A percentile compares a stretch with the other conserved stretches of the same genome.
phyloP scores from a whole-genome alignment of 2,113 vertebrate species.

The Paramisgurnus dabryanus region DNA sequence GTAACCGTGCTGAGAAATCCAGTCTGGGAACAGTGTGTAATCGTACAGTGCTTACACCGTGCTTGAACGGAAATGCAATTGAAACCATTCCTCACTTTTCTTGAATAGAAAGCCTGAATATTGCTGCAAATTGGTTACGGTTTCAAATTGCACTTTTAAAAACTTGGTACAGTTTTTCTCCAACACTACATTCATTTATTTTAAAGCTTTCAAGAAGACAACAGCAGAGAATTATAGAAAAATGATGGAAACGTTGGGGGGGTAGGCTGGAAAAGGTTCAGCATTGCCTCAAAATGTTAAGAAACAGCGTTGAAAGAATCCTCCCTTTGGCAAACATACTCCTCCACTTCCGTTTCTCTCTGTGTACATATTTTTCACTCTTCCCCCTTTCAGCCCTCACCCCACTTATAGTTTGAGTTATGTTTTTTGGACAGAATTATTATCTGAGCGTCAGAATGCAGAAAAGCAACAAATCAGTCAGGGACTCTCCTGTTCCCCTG shows the following conservation, averaged over 20 bases:
- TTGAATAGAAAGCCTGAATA: no score
- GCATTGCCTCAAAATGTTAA: slow-evolving; percentile 18
- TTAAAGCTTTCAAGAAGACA: no score
- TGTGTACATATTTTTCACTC: slow-evolving; percentile 29
- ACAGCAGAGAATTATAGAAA: no score
- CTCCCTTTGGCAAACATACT: slow-evolving; percentile 35
- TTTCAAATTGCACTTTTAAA: background rate
- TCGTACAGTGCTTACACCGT: no score
- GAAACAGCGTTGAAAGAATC: slow-evolving; percentile 33
- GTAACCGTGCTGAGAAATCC: no score
- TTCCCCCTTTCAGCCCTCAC: slow-evolving; percentile 22
- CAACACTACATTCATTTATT: no score
- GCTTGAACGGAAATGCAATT: no score
- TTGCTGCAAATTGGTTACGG: no score
- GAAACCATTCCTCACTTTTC: no score
- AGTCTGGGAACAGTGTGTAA: no score
- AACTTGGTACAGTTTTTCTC: background rate
- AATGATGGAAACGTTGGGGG: background rate
- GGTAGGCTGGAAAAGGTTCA: background rate
- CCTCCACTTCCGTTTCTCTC: slow-evolving; percentile 36
- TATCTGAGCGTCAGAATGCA: slow-evolving; percentile 37
- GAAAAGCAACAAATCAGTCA: slow-evolving; percentile 41
- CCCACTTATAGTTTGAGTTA: slow-evolving; percentile 34
- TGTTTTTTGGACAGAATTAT: slow-evolving; percentile 40
- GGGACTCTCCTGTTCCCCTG: slow-evolving; percentile 26